Percentiles rank a stretch among this genome's conserved stretches.
Evolutionary conservation across 2,113 vertebrate species (phyloP).

Genomic region (Zapornia atra): DNA sequence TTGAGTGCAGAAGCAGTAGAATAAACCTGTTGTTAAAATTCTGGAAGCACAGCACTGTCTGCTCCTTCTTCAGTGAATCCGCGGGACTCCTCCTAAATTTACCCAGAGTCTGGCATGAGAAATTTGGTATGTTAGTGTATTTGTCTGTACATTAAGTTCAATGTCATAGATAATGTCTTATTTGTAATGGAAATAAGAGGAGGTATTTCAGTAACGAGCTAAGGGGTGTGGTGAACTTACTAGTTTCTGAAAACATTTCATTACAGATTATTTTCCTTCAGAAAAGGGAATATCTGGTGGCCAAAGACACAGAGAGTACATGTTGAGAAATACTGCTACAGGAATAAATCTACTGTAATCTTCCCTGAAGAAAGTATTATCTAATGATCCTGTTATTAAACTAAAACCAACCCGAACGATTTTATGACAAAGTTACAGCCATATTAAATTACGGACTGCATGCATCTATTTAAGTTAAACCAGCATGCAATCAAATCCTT

Average conservation of each 20-base stretch:
- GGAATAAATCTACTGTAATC: neutral
- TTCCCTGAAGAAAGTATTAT: neutral
- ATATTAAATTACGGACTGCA: constrained; percentile 2
- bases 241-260: neutral
- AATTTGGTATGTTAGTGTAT: neutral
- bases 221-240: neutral
- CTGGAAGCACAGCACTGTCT: constrained; percentile 44
- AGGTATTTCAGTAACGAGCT: constrained; percentile 50
- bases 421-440: constrained; percentile 51
- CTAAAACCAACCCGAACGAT: constrained; percentile 32
- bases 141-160: constrained; percentile 54
- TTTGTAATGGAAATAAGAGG: constrained; percentile 69
- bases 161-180: constrained; percentile 62
- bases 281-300: neutral
- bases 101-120: neutral
- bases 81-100: constrained; percentile 54
- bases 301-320: neutral
- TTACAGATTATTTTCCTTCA: neutral
- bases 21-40: constrained; percentile 70
- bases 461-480: constrained; percentile 58
- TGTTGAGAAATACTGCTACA: neutral
- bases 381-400: constrained; percentile 48
- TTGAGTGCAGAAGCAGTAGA: constrained; percentile 57
- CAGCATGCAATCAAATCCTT: constrained; percentile 38
- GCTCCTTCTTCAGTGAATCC: constrained; percentile 62